Evolutionary conservation across 2,113 vertebrate species (phyloP).

Genomic region (Pitta sordida): DNA sequence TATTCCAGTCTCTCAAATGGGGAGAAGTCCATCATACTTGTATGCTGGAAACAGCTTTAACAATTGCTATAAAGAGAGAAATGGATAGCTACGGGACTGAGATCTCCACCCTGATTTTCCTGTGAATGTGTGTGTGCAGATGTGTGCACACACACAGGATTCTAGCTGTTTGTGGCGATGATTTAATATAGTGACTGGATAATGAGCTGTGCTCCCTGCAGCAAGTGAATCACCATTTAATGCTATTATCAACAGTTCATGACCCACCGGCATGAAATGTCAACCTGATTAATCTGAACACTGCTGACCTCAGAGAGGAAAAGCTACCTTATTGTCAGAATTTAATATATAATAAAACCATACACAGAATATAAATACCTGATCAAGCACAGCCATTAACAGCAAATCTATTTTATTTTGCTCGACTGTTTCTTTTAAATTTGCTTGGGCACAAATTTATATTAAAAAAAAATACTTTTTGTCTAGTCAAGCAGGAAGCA

Average conservation of each 20-base stretch:
- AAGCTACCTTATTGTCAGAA: constrained; percentile 56
- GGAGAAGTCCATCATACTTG: neutral
- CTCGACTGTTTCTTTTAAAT: neutral
- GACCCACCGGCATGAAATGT: constrained; percentile 81
- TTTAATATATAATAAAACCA: constrained; percentile 59
- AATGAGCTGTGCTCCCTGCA: constrained; percentile 77
- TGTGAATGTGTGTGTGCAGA: neutral
- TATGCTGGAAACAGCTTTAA: neutral
- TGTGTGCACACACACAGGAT: neutral
- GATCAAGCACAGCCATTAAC: constrained; percentile 26
- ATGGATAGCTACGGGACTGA: neutral
- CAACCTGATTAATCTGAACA: constrained; percentile 81
- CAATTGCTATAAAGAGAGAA: neutral
- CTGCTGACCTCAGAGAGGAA: constrained; percentile 71
- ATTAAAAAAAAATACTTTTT: neutral
- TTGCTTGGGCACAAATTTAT: neutral
- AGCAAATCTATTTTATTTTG: constrained; percentile 10
- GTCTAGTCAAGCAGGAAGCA: constrained; percentile 30
- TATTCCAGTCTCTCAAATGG: neutral
- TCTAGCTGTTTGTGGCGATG: constrained; percentile 67
- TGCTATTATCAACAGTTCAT: constrained; percentile 83
- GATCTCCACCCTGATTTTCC: neutral
- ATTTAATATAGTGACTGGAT: constrained; percentile 76
- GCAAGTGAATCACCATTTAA: constrained; percentile 80
- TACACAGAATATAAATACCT: constrained; percentile 35